Percentiles rank a stretch among this genome's conserved stretches.
These are phyloP conservation scores for Tinea pellionella DNA, from an alignment of 2,888 invertebrate genomes.

Conservation along the genomic window DNA sequence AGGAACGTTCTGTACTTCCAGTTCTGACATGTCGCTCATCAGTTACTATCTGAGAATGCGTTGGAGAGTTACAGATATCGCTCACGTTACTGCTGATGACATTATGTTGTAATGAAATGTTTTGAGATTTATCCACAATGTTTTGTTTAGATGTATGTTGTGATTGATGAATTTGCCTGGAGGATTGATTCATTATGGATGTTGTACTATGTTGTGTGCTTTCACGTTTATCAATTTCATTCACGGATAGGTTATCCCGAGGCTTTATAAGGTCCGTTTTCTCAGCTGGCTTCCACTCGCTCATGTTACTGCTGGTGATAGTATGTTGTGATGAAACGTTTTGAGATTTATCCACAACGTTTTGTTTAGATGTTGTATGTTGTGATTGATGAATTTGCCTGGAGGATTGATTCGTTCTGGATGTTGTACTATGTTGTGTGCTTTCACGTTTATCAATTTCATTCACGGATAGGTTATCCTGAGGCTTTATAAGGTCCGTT, in stretches of 20 bases:
- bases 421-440: not conserved
- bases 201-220: not conserved
- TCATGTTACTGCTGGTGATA: not conserved
- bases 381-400: not conserved
- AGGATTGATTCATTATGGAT: not conserved
- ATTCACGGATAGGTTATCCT: conserved; percentile 49
- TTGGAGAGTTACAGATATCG: not conserved
- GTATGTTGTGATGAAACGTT: not conserved
- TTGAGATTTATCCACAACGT: not conserved
- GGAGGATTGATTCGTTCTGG: not conserved
- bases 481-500: conserved; percentile 35
- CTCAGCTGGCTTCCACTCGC: conserved; percentile 30
- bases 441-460: not conserved
- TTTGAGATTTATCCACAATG: not conserved
- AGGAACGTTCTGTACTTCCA: not conserved
- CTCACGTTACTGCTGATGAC: not conserved
- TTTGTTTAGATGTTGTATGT: not conserved
- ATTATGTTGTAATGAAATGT: not conserved
- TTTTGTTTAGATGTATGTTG: not conserved
- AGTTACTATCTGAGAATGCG: not conserved
- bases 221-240: not conserved
- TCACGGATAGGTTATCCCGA: conserved; percentile 51
- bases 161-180: not conserved
- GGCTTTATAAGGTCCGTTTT: conserved; percentile 36
- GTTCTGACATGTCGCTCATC: not conserved